Evolutionary conservation across 2,888 invertebrate genomes (phyloP).

Genomic region (Hermaeophaga mercurialis): DNA sequence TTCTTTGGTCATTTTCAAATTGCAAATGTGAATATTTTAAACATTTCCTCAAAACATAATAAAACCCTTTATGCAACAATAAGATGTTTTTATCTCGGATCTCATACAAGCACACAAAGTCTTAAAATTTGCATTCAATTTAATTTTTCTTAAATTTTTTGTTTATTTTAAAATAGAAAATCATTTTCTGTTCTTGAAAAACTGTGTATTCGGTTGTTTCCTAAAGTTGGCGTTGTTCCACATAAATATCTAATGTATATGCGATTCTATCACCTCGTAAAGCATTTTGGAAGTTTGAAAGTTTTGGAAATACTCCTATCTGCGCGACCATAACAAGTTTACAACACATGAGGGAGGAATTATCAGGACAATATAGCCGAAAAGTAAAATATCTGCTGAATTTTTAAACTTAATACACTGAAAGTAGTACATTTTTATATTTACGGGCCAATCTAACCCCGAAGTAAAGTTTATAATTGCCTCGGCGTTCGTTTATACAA

Average conservation of each 20-base stretch:
- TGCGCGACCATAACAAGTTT: conserved; percentile 39
- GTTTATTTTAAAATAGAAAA: background rate
- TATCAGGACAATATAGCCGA: conserved; percentile 41
- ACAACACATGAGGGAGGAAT: conserved; percentile 42
- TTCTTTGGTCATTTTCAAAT: no score
- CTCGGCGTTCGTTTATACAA: background rate
- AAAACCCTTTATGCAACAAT: no score
- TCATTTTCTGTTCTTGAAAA: background rate
- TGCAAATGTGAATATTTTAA: no score
- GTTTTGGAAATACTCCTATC: conserved; percentile 41
- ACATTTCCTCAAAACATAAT: no score
- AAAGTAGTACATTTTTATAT: conserved; percentile 30
- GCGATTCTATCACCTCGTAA: conserved; percentile 46
- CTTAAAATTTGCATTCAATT: no score
- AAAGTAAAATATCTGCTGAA: conserved; percentile 43
- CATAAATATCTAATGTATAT: conserved; percentile 26
- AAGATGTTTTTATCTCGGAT: no score
- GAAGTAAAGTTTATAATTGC: background rate
- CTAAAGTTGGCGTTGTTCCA: conserved; percentile 13
- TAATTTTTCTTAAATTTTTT: background rate
- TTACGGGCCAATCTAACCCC: conserved; percentile 14
- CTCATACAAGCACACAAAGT: no score
- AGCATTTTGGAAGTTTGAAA: conserved; percentile 41
- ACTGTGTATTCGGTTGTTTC: background rate
- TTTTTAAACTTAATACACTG: conserved; percentile 38